Evolutionary conservation across 2,888 invertebrate genomes (phyloP).

Genomic region (Athrips mouffetella): DNA sequence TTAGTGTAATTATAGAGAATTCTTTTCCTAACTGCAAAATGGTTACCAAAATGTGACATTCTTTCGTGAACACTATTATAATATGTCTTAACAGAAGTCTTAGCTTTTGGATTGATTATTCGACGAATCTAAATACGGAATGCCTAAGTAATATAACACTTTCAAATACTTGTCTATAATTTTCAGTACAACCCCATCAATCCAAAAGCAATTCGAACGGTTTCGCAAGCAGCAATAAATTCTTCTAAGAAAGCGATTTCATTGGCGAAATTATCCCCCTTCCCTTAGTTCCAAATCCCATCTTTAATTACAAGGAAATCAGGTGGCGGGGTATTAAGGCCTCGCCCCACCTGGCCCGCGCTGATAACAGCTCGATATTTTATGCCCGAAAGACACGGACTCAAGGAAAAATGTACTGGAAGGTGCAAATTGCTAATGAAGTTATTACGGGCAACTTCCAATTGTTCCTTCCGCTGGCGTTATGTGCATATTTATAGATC

Average conservation of each 20-base stretch:
- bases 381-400: slow-evolving; percentile 23
- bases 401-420: slow-evolving; percentile 7
- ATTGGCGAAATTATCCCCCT: slow-evolving; percentile 17
- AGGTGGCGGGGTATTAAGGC: slow-evolving; percentile 43
- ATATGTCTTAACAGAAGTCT: no score
- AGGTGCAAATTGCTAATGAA: no score
- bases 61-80: no score
- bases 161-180: not conserved
- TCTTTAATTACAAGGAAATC: slow-evolving; percentile 56
- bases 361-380: slow-evolving; percentile 44
- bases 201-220: not conserved
- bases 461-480: no score
- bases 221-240: slow-evolving; percentile 3
- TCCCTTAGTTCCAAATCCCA: slow-evolving; percentile 38
- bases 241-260: slow-evolving; percentile 13
- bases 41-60: no score
- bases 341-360: slow-evolving; percentile 37
- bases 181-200: not conserved
- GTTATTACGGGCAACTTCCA: no score
- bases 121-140: no score
- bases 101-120: no score
- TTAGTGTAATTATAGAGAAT: no score
- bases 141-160: no score
- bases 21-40: no score
- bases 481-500: no score